Conservation (phyloP, 2,113 vertebrate species). For the Cichladusa arquata region DNA sequence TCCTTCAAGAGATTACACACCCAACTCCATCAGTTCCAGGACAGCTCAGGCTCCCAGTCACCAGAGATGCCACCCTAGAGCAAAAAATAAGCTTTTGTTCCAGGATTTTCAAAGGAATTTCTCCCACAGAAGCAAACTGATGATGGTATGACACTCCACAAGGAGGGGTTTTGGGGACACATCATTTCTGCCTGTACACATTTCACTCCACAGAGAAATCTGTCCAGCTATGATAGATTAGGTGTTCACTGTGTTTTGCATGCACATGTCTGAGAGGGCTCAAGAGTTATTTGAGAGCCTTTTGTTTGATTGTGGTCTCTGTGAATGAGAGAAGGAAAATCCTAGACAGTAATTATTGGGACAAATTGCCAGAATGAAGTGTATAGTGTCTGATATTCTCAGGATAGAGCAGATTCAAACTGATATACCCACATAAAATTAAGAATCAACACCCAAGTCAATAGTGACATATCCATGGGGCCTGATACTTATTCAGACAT, state of each 20-base stretch:
- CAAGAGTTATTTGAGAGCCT: not conserved
- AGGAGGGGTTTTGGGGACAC: not conserved
- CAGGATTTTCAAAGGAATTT: not conserved
- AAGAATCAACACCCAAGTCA: not conserved
- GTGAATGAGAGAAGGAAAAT: not conserved
- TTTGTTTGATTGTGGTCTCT: not conserved
- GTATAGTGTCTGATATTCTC: not conserved
- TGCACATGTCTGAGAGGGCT: not conserved
- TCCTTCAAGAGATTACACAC: not conserved
- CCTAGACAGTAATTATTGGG: accelerated
- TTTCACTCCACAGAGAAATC: not conserved
- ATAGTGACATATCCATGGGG: not conserved
- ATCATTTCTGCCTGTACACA: not conserved
- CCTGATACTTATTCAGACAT: not conserved
- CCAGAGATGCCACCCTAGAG: not conserved
- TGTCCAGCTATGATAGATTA: not conserved
- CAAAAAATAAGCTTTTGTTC: not conserved
- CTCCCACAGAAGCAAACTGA: not conserved
- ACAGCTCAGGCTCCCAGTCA: not conserved
- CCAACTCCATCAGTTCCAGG: not conserved
- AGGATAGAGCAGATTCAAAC: not conserved
- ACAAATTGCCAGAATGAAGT: not conserved
- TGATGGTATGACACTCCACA: not conserved
- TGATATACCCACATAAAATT: not conserved
- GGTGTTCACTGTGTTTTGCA: not conserved